phyloP scores from a whole-genome alignment of 2,797 vertebrate species.

The Urosaurus nigricauda region DNA sequence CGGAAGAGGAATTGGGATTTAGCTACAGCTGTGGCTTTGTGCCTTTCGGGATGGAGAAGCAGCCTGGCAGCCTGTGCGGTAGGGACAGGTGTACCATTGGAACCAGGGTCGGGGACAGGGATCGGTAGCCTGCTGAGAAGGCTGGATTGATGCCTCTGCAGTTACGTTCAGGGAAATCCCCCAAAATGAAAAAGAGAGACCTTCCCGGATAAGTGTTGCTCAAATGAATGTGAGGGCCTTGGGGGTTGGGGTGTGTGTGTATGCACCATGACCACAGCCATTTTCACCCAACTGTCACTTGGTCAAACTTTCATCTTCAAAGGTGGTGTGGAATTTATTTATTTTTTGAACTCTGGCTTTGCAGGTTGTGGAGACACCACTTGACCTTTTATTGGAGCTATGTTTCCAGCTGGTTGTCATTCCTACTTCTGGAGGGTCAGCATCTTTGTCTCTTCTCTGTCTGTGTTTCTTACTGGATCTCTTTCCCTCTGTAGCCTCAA shows the following conservation, averaged over 20 bases:
- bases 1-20: background rate
- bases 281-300: background rate
- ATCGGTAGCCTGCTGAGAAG: background rate
- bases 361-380: too few relatives aligned
- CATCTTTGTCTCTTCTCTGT: background rate
- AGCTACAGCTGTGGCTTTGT: background rate
- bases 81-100: background rate
- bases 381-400: too few relatives aligned
- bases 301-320: background rate
- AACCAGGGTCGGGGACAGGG: fast-evolving
- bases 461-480: background rate
- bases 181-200: background rate
- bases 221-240: too few relatives aligned
- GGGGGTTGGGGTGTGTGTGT: background rate
- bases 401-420: background rate
- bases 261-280: background rate
- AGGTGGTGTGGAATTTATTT: too few relatives aligned
- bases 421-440: background rate
- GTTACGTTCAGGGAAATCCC: background rate
- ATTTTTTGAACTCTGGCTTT: too few relatives aligned
- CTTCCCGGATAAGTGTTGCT: background rate
- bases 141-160: background rate
- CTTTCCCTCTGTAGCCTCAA: background rate
- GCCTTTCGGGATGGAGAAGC: background rate
- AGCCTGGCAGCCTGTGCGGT: too few relatives aligned